Percentiles rank a stretch among this genome's conserved stretches.
Evolutionary conservation across 2,888 invertebrate species (phyloP).

Genomic region (Caenorhabditis sinica): DNA sequence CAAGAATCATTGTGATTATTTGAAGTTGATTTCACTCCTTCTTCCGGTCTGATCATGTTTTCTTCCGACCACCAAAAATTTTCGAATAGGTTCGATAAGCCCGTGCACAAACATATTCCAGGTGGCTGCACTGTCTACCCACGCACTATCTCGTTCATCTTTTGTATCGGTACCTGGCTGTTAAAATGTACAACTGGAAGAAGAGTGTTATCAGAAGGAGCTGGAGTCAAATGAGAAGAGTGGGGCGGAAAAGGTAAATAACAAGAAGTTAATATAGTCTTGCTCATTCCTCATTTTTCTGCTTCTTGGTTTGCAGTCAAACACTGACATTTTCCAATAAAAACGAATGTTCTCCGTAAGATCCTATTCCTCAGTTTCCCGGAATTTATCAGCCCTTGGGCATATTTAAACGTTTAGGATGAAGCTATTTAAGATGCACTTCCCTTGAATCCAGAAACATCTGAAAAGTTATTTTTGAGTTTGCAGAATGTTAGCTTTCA

Average conservation of each 20-base stretch:
- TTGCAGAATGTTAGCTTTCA: too few relatives aligned
- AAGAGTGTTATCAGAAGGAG: slow-evolving; percentile 42
- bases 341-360: too few relatives aligned
- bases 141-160: slow-evolving; percentile 17
- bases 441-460: too few relatives aligned
- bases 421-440: too few relatives aligned
- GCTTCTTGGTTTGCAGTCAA: neutral
- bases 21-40: neutral
- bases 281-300: slow-evolving; percentile 38
- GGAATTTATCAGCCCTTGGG: too few relatives aligned
- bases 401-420: too few relatives aligned
- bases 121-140: slow-evolving; percentile 1
- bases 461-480: too few relatives aligned
- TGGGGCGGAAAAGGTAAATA: slow-evolving; percentile 30
- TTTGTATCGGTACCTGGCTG: slow-evolving; percentile 30
- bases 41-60: slow-evolving; percentile 38
- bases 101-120: slow-evolving; percentile 36
- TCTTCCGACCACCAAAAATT: neutral
- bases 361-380: neutral
- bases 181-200: slow-evolving; percentile 48
- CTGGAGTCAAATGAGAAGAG: slow-evolving; percentile 16
- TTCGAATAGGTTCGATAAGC: slow-evolving; percentile 29
- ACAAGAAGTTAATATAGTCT: slow-evolving; percentile 11
- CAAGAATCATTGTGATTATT: neutral
- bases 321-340: neutral